Evolutionary conservation across 2,797 vertebrate species (phyloP), one percentile per base, ranked within the genome.

Genomic region (Botia kubotai): DNA sequence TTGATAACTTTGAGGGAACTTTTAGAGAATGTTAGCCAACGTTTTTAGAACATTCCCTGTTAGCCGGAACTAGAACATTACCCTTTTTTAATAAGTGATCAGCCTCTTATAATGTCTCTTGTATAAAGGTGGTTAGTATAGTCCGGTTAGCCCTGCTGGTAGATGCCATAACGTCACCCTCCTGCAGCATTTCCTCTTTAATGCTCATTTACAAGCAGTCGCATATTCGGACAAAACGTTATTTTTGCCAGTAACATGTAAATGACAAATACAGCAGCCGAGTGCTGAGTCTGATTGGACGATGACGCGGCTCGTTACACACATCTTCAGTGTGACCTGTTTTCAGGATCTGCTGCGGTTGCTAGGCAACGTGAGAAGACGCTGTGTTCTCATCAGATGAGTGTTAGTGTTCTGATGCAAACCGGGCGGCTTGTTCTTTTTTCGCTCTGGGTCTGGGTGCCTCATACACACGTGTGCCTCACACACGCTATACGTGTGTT

Each of bases 321-420:
- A 4, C 43, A 53, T 80, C 67, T 53, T 73, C 50, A 17, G 16
- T 48, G 33, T 57, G 81, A 72, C 71, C 82, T 86, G 80, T 75
- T 87, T 87, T 73, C 67, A 69, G 78, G 46, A 58, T 70, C 67
- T 8, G 36, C 57, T 63, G 79, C 43, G 63, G 86, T 87, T 88
- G 82, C 83, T 82, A 79, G 67, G 84, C 76, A 85, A 67, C 70
- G 21, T n/a, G 57, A 46, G 77, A 76, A 82, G 79, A 85, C 39
- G 85, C 70, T 50, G 53, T 86, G 84, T 82, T 88, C 80, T 81
- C 68, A 83, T 71, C 69, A 84, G 29, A 72, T 69, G 48, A 26
- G n/a, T 63, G 62, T 74, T 52, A 69, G 43, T 77, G 78, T 60
- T 46, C 39, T 65, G 57, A 26, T 63, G n/a, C 43, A 17, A 13